Evolutionary conservation across 2,113 vertebrate genomes (phyloP).

Genomic region (Catharus minimus): DNA sequence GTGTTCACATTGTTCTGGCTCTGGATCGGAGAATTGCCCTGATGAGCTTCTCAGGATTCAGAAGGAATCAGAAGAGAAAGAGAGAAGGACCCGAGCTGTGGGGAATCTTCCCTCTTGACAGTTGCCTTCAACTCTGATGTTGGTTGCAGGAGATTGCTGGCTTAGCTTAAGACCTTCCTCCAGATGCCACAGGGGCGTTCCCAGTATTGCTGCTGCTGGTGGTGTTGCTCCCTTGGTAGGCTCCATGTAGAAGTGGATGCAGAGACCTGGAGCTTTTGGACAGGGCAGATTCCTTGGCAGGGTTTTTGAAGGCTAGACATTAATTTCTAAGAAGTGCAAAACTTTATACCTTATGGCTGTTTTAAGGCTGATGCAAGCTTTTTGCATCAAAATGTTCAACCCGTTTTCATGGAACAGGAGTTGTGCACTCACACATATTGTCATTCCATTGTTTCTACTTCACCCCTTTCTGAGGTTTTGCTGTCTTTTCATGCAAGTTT

Average conservation of each 20-base stretch:
- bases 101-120: neutral
- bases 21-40: neutral
- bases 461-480: neutral
- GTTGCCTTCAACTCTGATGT: neutral
- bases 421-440: neutral
- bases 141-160: neutral
- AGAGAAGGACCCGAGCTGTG: accelerated
- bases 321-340: neutral
- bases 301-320: neutral
- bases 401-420: neutral
- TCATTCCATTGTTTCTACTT: neutral
- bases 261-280: neutral
- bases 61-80: neutral
- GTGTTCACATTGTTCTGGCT: neutral
- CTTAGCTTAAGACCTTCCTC: neutral
- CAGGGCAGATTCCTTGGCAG: neutral
- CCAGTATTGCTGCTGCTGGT: neutral
- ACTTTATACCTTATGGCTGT: neutral
- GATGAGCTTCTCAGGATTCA: neutral
- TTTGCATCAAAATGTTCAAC: neutral
- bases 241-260: neutral
- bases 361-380: neutral
- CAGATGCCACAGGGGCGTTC: neutral
- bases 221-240: neutral
- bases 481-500: neutral